These are phyloP conservation scores for Otolemur garnettii DNA, from an alignment of 2,113 vertebrate species.

Conservation along the genomic window DNA sequence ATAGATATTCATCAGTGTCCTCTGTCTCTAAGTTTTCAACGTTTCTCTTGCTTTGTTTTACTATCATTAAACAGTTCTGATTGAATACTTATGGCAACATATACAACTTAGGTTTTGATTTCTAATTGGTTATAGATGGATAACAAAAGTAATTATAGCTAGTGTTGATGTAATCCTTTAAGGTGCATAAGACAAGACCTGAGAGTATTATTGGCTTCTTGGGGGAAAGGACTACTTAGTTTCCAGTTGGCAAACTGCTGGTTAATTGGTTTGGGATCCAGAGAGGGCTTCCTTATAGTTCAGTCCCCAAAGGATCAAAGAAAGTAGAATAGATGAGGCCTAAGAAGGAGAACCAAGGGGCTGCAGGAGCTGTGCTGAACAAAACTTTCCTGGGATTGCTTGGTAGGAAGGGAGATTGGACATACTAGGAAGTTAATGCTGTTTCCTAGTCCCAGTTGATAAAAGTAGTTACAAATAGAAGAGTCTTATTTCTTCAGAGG, in stretches of 20 bases:
- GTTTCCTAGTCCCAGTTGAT: not conserved
- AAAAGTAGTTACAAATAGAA: not conserved
- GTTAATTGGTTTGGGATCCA: not conserved
- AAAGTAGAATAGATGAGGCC: not conserved
- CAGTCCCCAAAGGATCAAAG: not conserved
- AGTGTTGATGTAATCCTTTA: not conserved
- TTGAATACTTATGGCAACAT: not conserved
- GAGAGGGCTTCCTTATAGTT: not conserved
- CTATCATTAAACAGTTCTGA: not conserved
- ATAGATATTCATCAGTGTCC: not conserved
- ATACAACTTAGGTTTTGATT: not conserved
- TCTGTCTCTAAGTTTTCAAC: not conserved
- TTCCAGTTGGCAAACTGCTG: conserved; percentile 22
- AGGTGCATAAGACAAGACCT: not conserved
- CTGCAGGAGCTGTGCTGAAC: not conserved
- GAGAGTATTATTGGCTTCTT: not conserved
- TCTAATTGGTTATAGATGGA: conserved; percentile 42
- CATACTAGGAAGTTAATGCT: not conserved
- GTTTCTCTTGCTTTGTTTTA: not conserved
- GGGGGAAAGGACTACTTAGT: not conserved
- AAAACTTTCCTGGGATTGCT: not conserved
- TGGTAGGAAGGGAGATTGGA: not conserved
- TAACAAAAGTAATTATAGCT: conserved; percentile 50
- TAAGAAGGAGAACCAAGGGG: not conserved
- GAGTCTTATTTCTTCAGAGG: not conserved